A percentile compares a stretch with the other conserved stretches of the same genome.
Conservation (phyloP, 1,140 invertebrate genomes). For the Eupeodes corollae region DNA sequence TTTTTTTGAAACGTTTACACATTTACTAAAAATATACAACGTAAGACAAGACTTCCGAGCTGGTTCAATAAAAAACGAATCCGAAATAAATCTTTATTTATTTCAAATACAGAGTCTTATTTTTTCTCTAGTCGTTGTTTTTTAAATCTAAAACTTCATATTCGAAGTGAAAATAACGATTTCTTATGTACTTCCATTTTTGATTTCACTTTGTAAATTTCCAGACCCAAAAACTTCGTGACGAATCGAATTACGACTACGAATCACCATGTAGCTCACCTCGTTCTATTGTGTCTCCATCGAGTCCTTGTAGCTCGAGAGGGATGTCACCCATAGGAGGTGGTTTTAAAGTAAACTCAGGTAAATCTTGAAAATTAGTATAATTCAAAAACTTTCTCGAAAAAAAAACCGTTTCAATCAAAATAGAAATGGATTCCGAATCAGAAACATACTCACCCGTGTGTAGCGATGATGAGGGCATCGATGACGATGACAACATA, state of each 20-base stretch:
- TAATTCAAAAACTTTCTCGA: neutral
- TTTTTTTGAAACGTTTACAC: too few relatives aligned
- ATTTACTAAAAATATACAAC: too few relatives aligned
- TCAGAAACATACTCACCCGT: slow-evolving; percentile 36
- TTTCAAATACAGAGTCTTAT: too few relatives aligned
- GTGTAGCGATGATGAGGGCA: slow-evolving; percentile 32
- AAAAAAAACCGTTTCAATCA: neutral
- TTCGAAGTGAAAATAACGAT: too few relatives aligned
- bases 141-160: too few relatives aligned
- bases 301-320: slow-evolving; percentile 32
- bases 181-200: too few relatives aligned
- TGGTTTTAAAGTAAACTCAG: slow-evolving; percentile 4
- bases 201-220: neutral
- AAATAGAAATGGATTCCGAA: slow-evolving; percentile 9
- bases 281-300: slow-evolving; percentile 19
- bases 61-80: too few relatives aligned
- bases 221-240: slow-evolving; percentile 26
- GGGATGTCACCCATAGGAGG: slow-evolving; percentile 29
- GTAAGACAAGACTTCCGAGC: too few relatives aligned
- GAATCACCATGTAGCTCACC: slow-evolving; percentile 33
- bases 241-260: slow-evolving; percentile 16
- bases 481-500: slow-evolving; percentile 20
- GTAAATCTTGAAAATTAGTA: neutral
- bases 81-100: too few relatives aligned
- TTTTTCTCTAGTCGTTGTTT: too few relatives aligned